Evolutionary conservation across 1,140 invertebrate species (phyloP).

Genomic region (Pseudobourletiella spinata): DNA sequence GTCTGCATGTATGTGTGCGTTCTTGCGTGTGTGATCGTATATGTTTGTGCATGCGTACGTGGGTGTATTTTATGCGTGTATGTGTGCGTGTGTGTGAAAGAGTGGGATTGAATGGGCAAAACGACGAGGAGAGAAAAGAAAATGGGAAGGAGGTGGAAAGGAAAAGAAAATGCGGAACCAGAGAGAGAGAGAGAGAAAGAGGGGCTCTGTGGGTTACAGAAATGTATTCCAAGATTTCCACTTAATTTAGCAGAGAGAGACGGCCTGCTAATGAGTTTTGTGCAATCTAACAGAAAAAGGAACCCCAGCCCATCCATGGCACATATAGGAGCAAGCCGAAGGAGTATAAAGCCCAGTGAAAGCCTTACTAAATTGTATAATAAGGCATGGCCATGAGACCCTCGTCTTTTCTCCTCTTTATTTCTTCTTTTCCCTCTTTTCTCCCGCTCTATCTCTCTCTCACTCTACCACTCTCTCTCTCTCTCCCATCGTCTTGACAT

Average conservation of each 20-base stretch:
- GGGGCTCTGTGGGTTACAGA: slow-evolving; percentile 27
- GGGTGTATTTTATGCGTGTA: slow-evolving; percentile 2
- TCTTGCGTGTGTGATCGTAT: too few species aligned
- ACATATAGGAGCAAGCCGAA: too few species aligned
- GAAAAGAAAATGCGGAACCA: slow-evolving; percentile 25
- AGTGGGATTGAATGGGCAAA: slow-evolving; percentile 5
- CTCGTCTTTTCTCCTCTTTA: background rate
- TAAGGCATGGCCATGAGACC: background rate
- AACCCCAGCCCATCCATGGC: background rate
- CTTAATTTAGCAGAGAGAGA: slow-evolving; percentile 34
- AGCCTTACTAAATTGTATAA: background rate
- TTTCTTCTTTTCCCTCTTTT: background rate
- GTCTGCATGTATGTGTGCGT: too few species aligned
- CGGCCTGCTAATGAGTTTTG: slow-evolving; percentile 35
- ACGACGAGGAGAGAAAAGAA: background rate
- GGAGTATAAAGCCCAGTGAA: too few species aligned
- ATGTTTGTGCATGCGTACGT: too few species aligned
- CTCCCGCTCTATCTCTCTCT: background rate
- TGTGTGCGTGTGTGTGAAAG: background rate
- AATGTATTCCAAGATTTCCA: slow-evolving; percentile 35
- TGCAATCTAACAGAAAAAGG: slow-evolving; percentile 30
- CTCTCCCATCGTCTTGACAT: slow-evolving; percentile 19
- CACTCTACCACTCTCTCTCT: background rate
- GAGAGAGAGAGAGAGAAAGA: slow-evolving; percentile 11
- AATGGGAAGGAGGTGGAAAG: slow-evolving; percentile 9